Percentiles rank a stretch among this genome's conserved stretches.
phyloP scores from a whole-genome alignment of 2,888 invertebrate species.

The Entomobrya multifasciata region DNA sequence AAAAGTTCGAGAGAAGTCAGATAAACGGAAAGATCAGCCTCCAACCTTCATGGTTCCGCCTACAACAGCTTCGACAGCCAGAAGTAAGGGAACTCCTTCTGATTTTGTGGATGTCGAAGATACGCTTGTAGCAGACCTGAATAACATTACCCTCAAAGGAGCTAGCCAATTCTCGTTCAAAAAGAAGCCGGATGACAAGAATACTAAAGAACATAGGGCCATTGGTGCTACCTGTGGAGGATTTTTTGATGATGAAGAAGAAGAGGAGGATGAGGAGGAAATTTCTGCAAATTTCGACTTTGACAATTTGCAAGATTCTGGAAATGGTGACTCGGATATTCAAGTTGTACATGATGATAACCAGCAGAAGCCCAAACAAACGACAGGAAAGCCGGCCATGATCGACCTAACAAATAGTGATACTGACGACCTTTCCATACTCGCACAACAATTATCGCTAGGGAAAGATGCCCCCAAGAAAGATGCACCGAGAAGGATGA shows the following conservation, averaged over 20 bases:
- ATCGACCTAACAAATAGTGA: background rate
- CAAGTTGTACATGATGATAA: background rate
- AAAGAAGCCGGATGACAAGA: too few species aligned
- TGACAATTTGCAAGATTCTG: background rate
- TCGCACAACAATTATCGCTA: slow-evolving; percentile 3
- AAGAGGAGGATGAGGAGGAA: background rate
- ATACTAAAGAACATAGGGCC: background rate
- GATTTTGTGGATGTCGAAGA: slow-evolving; percentile 25
- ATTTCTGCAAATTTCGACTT: slow-evolving; percentile 49
- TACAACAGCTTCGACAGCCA: too few species aligned
- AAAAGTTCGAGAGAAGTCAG: too few species aligned
- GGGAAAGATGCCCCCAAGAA: background rate
- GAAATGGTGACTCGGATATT: background rate
- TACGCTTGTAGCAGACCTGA: background rate
- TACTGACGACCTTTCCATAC: background rate
- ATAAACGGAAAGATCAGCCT: too few species aligned
- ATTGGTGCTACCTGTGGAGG: background rate
- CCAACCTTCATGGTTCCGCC: too few species aligned
- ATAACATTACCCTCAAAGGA: slow-evolving; percentile 7
- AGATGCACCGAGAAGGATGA: background rate
- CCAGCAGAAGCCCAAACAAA: background rate
- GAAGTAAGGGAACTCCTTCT: too few species aligned
- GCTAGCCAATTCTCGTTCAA: background rate
- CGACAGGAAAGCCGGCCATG: background rate
- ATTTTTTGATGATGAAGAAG: slow-evolving; percentile 33